Conservation (phyloP, 2,888 invertebrate genomes). For the Apoda limacodes region DNA sequence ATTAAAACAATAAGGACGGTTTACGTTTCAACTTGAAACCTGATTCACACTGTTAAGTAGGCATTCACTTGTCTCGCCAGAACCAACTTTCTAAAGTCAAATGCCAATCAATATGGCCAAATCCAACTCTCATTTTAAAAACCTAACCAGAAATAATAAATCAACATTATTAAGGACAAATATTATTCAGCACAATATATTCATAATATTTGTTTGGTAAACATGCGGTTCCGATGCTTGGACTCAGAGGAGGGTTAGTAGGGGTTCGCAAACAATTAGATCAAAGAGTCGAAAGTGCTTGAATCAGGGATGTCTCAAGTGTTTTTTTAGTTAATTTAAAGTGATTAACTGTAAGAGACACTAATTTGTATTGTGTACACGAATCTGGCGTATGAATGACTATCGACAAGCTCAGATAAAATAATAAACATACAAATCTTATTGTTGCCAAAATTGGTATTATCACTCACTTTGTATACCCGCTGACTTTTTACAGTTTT, state of each 20-base stretch:
- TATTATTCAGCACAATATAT: constrained; percentile 43
- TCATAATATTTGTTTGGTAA: constrained; percentile 55
- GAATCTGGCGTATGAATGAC: no score
- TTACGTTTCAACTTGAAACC: constrained; percentile 33
- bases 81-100: no score
- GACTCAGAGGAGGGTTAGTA: constrained; percentile 33
- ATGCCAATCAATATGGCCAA: constrained; percentile 5
- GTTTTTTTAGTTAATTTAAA: no score
- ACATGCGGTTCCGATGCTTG: constrained; percentile 33
- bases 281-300: constrained; percentile 41
- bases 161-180: constrained; percentile 41
- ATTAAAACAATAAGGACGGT: constrained; percentile 34
- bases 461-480: no score
- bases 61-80: constrained; percentile 14
- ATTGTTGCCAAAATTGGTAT: no score
- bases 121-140: constrained; percentile 8
- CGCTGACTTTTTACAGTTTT: no score
- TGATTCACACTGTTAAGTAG: constrained; percentile 29
- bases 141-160: constrained; percentile 36
- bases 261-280: constrained; percentile 45
- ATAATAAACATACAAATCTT: no score
- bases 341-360: no score
- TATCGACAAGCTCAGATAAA: no score
- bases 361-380: no score
- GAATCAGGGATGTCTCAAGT: no score